A percentile compares a stretch with the other conserved stretches of the same genome.
These are phyloP conservation scores for Xenopus petersii DNA, from an alignment of 2,797 vertebrate species.

Conservation along the genomic window DNA sequence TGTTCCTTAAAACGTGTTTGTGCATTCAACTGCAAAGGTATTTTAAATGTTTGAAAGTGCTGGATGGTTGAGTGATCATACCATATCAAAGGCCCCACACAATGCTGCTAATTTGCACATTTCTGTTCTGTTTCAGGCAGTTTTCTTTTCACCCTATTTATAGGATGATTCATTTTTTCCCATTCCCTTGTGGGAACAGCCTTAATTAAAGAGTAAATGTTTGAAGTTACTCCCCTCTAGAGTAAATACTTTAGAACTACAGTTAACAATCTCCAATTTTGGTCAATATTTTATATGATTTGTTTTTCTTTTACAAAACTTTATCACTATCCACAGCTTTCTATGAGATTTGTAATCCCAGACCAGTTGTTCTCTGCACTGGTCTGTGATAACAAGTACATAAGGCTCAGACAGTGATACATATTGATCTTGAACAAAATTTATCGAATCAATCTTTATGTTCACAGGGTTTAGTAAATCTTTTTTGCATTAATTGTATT, in stretches of 20 bases:
- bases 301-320: too few relatives aligned
- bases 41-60: neutral
- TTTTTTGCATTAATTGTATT: too few relatives aligned
- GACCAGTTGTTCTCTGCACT: too few relatives aligned
- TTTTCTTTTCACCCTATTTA: neutral
- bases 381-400: too few relatives aligned
- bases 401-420: too few relatives aligned
- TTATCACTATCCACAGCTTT: too few relatives aligned
- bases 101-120: neutral
- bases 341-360: too few relatives aligned
- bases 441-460: too few relatives aligned
- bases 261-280: neutral
- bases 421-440: too few relatives aligned
- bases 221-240: slow-evolving; percentile 47
- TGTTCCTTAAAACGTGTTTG: too few relatives aligned
- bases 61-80: neutral
- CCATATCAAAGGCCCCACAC: slow-evolving; percentile 1
- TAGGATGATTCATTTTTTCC: neutral
- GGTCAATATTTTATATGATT: too few relatives aligned
- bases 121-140: neutral
- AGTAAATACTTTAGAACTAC: slow-evolving; percentile 45
- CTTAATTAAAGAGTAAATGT: slow-evolving; percentile 34
- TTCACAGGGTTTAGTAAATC: too few relatives aligned
- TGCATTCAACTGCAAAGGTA: neutral
- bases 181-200: neutral